A percentile compares a stretch with the other conserved stretches of the same genome.
These are phyloP conservation scores for Muntiacus reevesi DNA, from an alignment of 2,113 vertebrate species.

Conservation along the genomic window DNA sequence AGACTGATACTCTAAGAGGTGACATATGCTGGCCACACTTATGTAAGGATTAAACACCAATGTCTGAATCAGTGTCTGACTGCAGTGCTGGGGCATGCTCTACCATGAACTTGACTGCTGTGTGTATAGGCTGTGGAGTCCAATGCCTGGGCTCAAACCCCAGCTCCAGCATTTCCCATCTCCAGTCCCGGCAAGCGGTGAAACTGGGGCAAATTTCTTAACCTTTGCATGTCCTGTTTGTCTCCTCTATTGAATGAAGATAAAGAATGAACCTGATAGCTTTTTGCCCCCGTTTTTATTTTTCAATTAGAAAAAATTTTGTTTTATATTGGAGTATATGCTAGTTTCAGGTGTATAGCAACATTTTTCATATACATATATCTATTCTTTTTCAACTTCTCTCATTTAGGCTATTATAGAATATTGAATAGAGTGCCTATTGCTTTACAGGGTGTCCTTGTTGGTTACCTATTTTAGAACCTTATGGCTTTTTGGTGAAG, in stretches of 20 bases:
- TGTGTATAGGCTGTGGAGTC: background rate
- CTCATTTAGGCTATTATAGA: background rate
- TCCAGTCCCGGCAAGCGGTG: background rate
- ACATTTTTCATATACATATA: background rate
- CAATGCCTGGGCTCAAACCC: background rate
- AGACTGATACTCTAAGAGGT: background rate
- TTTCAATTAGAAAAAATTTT: background rate
- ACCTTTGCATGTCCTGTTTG: background rate
- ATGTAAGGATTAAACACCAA: fast-evolving
- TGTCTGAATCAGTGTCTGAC: background rate
- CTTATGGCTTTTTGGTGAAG: background rate
- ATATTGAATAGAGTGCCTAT: background rate
- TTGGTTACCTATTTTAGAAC: background rate
- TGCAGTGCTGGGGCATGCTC: fast-evolving
- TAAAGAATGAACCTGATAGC: background rate
- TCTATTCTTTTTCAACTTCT: background rate
- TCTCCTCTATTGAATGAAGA: background rate
- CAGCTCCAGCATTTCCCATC: background rate
- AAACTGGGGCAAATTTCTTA: background rate
- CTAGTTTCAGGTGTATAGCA: background rate
- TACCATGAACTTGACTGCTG: fast-evolving
- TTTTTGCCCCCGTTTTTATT: background rate
- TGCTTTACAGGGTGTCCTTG: background rate
- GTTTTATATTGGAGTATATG: background rate
- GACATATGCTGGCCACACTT: fast-evolving